Evolutionary conservation across 2,797 vertebrate species (phyloP), one percentile per base, ranked within the genome.

Genomic region (Sebastes hopkinsi): DNA sequence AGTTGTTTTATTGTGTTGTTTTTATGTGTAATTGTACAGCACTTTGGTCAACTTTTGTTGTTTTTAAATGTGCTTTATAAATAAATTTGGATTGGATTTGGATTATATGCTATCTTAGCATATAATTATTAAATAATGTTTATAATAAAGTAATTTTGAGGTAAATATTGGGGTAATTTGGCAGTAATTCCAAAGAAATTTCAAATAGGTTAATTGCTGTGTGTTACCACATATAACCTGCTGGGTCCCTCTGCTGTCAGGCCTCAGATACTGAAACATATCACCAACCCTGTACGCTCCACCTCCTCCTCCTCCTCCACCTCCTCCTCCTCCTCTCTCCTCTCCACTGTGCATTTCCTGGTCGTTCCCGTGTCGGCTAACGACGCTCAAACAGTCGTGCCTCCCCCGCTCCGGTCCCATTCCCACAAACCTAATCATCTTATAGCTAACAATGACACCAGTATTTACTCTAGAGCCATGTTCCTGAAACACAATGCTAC

Each of bases 341-440:
- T 64, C 69, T 30, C 38, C 14, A 6, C 60, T 82, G 54, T 66
- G 62, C 72, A 59, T 86, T 72, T 92, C 70, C 80, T 6, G 13
- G 72, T 82, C 42, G 61, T 84, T 83, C 60, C 34, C 30, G 68
- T 84, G 80, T 87, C 72, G 67, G 72, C 75, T 83, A 87, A 80
- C 85, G 78, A 72, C 23, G 67, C 83, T 88, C 74, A 75, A 80
- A 82, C 92, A 78, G 88, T 90, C 88, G 81, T 80, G 86, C 89
- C 67, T 83, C 82, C 71, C 87, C 87, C 74, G 79, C 90, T 88
- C 67, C 68, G 38, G 78, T 89, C 69, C 75, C 73, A 71, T 73
- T 93, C 82, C 42, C 82, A 75, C 81, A 66, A 75, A 91, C 85
- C 80, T 93, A 94, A 95, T 94, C 91, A 90, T 92, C 93, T 94